phyloP scores from a whole-genome alignment of 2,888 invertebrate genomes.

The Dasysyrphus tricinctus region DNA sequence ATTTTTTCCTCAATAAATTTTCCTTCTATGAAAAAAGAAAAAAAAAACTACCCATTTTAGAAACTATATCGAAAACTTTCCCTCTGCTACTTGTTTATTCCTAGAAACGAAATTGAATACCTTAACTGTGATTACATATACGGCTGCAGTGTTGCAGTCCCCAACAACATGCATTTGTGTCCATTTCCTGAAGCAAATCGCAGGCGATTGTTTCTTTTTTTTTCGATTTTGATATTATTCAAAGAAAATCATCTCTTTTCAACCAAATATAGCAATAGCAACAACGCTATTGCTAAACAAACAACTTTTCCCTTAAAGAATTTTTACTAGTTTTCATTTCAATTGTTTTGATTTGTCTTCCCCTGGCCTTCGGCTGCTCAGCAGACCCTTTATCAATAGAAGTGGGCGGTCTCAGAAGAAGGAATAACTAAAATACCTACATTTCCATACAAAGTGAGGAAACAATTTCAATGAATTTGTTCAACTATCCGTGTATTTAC shows the following conservation, averaged over 20 bases:
- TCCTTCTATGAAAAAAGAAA: background rate
- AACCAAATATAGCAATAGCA: conserved; percentile 17
- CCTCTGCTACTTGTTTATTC: conserved; percentile 16
- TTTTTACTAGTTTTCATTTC: conserved; percentile 33
- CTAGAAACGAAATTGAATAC: conserved; percentile 61
- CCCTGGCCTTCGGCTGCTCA: background rate
- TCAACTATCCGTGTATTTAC: conserved; percentile 65
- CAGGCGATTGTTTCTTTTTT: conserved; percentile 11
- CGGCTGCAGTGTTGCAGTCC: conserved; percentile 1
- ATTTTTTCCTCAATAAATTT: background rate
- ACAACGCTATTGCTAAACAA: background rate
- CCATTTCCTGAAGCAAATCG: conserved; percentile 34
- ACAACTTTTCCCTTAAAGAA: conserved; percentile 36
- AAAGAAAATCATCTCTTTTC: conserved; percentile 19
- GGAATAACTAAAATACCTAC: background rate
- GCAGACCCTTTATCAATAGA: background rate
- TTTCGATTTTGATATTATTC: conserved; percentile 21
- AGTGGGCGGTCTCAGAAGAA: background rate
- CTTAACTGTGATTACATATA: conserved; percentile 48
- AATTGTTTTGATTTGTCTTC: conserved; percentile 31
- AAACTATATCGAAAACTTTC: conserved; percentile 12
- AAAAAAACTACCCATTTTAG: no score
- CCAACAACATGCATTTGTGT: conserved; percentile 30
- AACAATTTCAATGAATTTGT: conserved; percentile 66
- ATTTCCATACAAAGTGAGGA: conserved; percentile 31